These are phyloP conservation scores for Drosophila demipolita DNA, from an alignment of 2,888 invertebrate genomes.

Conservation along the genomic window DNA sequence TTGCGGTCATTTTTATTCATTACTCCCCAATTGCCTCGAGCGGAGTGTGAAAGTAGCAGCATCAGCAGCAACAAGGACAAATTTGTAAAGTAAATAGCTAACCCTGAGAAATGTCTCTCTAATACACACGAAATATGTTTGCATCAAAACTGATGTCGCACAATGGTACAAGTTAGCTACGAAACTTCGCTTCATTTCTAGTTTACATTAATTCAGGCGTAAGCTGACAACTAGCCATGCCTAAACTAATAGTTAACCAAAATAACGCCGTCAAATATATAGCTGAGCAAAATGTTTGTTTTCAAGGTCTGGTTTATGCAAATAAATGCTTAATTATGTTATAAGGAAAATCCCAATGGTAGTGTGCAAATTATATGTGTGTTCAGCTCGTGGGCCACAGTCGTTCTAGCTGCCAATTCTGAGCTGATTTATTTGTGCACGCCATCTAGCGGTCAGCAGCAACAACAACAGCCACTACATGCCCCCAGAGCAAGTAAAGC, in stretches of 20 bases:
- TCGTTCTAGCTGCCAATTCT: constrained; percentile 7
- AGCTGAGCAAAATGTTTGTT: neutral
- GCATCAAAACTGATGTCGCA: constrained; percentile 30
- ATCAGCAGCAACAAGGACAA: constrained; percentile 37
- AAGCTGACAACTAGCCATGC: neutral
- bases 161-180: constrained; percentile 9
- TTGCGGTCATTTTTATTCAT: constrained; percentile 66
- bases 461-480: neutral
- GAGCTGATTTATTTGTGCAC: constrained; percentile 31
- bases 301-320: constrained; percentile 21
- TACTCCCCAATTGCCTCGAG: constrained; percentile 34
- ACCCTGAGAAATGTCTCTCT: constrained; percentile 29
- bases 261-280: neutral
- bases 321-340: constrained; percentile 56
- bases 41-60: neutral
- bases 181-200: neutral
- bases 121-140: constrained; percentile 26
- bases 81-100: constrained; percentile 15
- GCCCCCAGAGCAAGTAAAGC: constrained; percentile 12
- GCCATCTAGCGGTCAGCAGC: constrained; percentile 37
- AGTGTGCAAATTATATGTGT: constrained; percentile 18
- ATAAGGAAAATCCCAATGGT: constrained; percentile 47
- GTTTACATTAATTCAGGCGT: neutral
- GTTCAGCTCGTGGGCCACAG: constrained; percentile 11
- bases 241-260: neutral